Evolutionary conservation across 2,888 invertebrate species (phyloP).

Genomic region (Eurois occulta): DNA sequence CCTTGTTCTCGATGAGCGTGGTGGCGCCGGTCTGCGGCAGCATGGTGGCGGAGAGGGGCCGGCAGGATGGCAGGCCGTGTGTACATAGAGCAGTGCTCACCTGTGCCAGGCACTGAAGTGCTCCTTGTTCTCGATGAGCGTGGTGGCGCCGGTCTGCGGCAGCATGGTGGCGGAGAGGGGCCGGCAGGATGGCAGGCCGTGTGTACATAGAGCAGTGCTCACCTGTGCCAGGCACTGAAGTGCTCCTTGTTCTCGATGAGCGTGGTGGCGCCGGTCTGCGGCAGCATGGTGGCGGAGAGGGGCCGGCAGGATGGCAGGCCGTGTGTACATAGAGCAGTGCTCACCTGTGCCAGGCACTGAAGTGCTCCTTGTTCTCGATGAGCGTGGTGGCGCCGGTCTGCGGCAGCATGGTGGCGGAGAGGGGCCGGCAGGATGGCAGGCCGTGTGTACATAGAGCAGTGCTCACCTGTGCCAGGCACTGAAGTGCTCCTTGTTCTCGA

Average conservation of each 20-base stretch:
- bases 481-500: constrained; percentile 94
- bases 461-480: constrained; percentile 94
- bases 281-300: constrained; percentile 92
- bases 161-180: constrained; percentile 91
- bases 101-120: constrained; percentile 96
- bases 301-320: constrained; percentile 82
- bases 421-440: constrained; percentile 90
- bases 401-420: constrained; percentile 92
- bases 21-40: constrained; percentile 93
- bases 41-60: constrained; percentile 92
- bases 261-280: constrained; percentile 92
- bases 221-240: constrained; percentile 95
- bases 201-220: constrained; percentile 69
- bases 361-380: constrained; percentile 93
- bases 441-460: constrained; percentile 75
- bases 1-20: constrained; percentile 93
- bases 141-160: constrained; percentile 92
- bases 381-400: constrained; percentile 92
- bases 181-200: constrained; percentile 90
- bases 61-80: constrained; percentile 76
- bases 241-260: constrained; percentile 93
- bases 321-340: constrained; percentile 79
- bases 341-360: constrained; percentile 94
- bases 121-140: constrained; percentile 93
- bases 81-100: constrained; percentile 83